These are phyloP conservation scores for Magallana angulata DNA, from an alignment of 1,140 invertebrate species.

Conservation along the genomic window DNA sequence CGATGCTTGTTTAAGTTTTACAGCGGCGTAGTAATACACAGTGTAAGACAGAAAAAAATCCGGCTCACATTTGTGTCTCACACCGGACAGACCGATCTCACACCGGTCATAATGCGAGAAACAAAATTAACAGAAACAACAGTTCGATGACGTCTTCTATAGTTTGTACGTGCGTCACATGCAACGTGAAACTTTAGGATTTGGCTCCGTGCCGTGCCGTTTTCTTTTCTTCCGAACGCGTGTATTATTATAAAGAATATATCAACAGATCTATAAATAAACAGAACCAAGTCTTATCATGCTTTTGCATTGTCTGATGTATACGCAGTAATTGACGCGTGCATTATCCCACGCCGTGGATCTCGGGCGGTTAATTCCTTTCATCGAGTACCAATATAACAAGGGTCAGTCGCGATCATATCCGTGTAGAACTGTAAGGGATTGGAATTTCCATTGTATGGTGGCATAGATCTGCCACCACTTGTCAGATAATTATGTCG, in stretches of 20 bases:
- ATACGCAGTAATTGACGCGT: neutral
- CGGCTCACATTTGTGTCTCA: no score
- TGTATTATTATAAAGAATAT: neutral
- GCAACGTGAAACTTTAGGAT: neutral
- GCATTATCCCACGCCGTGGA: neutral
- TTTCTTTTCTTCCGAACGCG: neutral
- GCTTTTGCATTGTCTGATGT: neutral
- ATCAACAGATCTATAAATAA: neutral
- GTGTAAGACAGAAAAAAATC: no score
- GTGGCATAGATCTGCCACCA: no score
- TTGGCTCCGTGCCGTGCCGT: neutral
- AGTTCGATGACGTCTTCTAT: neutral
- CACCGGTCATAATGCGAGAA: no score
- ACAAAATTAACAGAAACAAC: neutral
- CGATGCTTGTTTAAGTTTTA: no score
- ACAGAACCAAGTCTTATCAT: neutral
- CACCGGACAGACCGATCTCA: no score
- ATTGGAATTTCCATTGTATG: no score
- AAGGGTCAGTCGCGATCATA: no score
- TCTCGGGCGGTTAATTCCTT: neutral
- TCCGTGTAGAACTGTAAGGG: no score
- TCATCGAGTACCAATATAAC: no score
- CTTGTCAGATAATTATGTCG: no score
- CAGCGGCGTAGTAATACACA: no score
- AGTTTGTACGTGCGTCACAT: neutral